phyloP scores from a whole-genome alignment of 2,888 invertebrate genomes.

The Sisyra nigra region DNA sequence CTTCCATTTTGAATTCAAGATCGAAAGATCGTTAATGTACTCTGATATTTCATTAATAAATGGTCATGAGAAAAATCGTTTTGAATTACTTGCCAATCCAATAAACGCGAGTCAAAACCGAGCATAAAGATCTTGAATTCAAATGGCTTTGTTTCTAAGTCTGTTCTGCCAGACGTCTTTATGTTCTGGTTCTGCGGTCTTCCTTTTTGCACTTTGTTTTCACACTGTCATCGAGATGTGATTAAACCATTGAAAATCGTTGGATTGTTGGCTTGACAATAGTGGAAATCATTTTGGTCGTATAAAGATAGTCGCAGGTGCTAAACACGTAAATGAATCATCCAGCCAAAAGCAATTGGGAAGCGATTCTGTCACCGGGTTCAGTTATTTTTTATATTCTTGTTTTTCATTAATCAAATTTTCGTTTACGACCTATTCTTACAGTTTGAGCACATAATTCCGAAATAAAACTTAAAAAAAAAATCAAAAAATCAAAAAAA shows the following conservation, averaged over 20 bases:
- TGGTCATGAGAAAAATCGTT: neutral
- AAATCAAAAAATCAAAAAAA: neutral
- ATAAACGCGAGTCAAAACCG: too few species aligned
- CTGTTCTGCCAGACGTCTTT: neutral
- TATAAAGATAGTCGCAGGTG: too few species aligned
- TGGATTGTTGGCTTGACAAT: too few species aligned
- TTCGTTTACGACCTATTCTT: too few species aligned
- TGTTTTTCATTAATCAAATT: neutral
- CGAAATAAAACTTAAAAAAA: neutral
- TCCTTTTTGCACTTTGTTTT: slow-evolving; percentile 8
- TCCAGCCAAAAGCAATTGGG: slow-evolving; percentile 4
- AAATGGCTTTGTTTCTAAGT: neutral
- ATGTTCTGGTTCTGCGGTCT: slow-evolving; percentile 6
- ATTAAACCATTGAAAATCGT: too few species aligned
- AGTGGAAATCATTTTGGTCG: too few species aligned
- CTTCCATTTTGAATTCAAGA: neutral
- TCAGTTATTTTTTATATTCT: neutral
- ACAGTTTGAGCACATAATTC: too few species aligned
- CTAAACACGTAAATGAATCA: too few species aligned
- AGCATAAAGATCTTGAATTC: too few species aligned
- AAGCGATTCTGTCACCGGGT: slow-evolving; percentile 6
- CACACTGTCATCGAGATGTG: neutral
- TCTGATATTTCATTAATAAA: neutral
- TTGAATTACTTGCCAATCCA: too few species aligned
- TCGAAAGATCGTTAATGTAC: neutral